Base-by-base conservation (phyloP, 2,113 vertebrate genomes). In the Callipepla californica region DNA sequence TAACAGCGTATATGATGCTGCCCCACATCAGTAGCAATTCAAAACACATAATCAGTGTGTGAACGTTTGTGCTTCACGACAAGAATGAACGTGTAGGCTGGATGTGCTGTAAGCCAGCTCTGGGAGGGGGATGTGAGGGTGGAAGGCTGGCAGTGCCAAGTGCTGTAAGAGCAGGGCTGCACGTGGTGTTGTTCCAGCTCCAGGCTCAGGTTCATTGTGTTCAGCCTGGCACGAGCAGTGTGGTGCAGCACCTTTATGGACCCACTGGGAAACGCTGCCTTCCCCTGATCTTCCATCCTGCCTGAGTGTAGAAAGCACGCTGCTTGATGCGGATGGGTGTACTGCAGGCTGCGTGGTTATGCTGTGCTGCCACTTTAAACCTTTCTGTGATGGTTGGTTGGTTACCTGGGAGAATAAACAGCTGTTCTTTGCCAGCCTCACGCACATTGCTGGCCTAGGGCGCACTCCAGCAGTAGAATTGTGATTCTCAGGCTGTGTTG, bases 371-470 rank as follows among this genome's bases (percentile, higher is more conserved):
- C 67, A 32, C 73, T 53, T 65, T 34, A 69, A 89, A 76, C 9
- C 3, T 1, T 69, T 80, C 61, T 44, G 63, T 66, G 57, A 30
- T 47, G 38, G 57, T n/a, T 44, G 0, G 47, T 93, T 94, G 0
- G 47, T 92, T 92, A 59, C 85, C 75, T 70, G 38, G 87, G 72
- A 85, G 93, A 90, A 72, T n/a, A 94, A 92, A 91, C 79, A 87
- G 36, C 9, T 19, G 50, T n/a, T 57, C 59, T 79, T 47, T 72
- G 75, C 65, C 76, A 45, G 4, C 61, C 40, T 40, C 40, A 14
- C 1, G 0, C 8, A 3, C 7, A 0, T 32, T 0, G 0, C 45
- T 25, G 4, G 53, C 74, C 45, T 1, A 1, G 12, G 38, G 67
- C 53, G 7, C 86, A 38, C 72, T n/a, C 23, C 47, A 40, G 51